Base-by-base conservation (phyloP, 2,113 vertebrate species). In the Accipiter cooperii region DNA sequence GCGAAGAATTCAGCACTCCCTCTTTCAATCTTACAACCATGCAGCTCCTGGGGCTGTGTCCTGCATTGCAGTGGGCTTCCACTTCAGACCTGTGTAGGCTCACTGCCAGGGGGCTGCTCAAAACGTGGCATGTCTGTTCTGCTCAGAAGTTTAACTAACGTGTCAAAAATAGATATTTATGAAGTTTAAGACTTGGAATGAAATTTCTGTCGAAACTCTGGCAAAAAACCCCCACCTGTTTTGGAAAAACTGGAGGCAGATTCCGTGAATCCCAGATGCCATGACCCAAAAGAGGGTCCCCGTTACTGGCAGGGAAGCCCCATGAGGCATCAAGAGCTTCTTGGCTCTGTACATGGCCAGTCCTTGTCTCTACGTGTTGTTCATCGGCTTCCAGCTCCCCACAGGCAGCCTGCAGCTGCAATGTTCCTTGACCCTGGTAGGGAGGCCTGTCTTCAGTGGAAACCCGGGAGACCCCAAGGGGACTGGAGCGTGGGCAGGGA, bases 171-270 rank as follows among this genome's bases (percentile, higher is more conserved):
- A 10, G 6, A 0, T 21, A 36, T 40, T 36, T 21, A 14, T 5
- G 8, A 40, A 31, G 24, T 33, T 75, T 33, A 12, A 34, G 24
- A 49, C 38, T 78, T 40, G 46, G 31, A 87, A 55, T n/a, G 6
- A 49, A 17, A 63, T 26, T 57, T 49, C 31, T 40, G 13, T 14
- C 38, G 22, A 38, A 82, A 75, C 28, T 71, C 24, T 38, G 46
- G 9, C 1, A 4, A 24, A 42, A 46, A 55, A n/a, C 3, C 0
- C 12, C 17, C 8, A 54, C 12, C 12, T 13, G 2, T 5, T 77
- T 34, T 16, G 25, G 44, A 55, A 55, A 13, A 78, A n/a, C 33
- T 47, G n/a, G 60, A 84, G 22, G 46, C 18, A 17, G 66, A 34
- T 22, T 36, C 47, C 2, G 0, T 34, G 46, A 60, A 44, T 61